These are phyloP conservation scores for Cotesia vestalis DNA, from an alignment of 1,140 invertebrate genomes.

Conservation along the genomic window DNA sequence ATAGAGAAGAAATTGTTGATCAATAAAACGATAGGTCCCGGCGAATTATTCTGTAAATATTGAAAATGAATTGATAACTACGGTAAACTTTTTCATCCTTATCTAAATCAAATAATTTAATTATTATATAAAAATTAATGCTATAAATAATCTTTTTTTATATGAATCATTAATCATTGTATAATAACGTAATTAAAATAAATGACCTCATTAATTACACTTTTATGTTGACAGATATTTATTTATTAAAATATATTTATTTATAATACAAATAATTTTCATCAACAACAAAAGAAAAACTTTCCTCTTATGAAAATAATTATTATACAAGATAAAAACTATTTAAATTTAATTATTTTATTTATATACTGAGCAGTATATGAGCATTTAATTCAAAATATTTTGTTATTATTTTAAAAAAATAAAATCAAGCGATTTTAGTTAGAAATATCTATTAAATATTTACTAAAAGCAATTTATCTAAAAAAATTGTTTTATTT, in stretches of 20 bases:
- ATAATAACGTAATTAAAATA: slow-evolving; percentile 23
- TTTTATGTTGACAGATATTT: not conserved
- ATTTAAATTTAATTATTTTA: not conserved
- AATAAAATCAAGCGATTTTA: no score
- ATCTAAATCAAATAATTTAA: not conserved
- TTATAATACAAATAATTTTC: not conserved
- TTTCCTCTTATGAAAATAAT: slow-evolving; percentile 22
- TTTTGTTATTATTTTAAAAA: no score
- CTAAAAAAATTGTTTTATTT: slow-evolving; percentile 16
- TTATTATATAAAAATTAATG: not conserved
- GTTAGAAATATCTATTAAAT: no score
- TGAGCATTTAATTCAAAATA: slow-evolving; percentile 10
- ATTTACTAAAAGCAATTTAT: not conserved
- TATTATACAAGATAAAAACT: not conserved
- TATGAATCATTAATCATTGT: slow-evolving; percentile 27
- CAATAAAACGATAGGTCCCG: no score
- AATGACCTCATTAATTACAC: slow-evolving; percentile 18
- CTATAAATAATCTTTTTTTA: slow-evolving; percentile 1
- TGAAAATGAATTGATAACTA: not conserved
- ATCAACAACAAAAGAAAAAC: slow-evolving; percentile 4
- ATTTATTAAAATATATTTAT: not conserved
- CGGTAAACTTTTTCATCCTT: not conserved
- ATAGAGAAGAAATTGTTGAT: no score
- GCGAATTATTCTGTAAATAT: not conserved
- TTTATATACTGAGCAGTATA: slow-evolving; percentile 12